Evolutionary conservation across 1,140 invertebrate species (phyloP).

Genomic region (Cotesia glomerata): DNA sequence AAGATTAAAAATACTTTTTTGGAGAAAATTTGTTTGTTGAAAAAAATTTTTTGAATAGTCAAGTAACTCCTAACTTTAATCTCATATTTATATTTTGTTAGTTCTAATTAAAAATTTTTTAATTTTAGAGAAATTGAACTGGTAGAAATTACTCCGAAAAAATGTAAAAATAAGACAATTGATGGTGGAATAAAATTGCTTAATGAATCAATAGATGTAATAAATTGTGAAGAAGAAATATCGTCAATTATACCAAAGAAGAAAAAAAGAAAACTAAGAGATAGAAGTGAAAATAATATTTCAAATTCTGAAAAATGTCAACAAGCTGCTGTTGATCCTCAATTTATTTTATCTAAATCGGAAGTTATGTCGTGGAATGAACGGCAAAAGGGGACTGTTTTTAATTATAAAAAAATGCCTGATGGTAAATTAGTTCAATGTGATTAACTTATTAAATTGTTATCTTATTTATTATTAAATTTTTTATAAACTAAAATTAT

Average conservation of each 20-base stretch:
- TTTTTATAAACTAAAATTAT: no score
- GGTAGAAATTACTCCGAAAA: slow-evolving; percentile 5
- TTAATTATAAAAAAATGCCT: slow-evolving; percentile 48
- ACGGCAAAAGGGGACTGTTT: slow-evolving; percentile 41
- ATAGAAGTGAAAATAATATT: slow-evolving; percentile 16
- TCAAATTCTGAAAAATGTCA: slow-evolving; percentile 36
- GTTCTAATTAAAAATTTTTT: slow-evolving; percentile 9
- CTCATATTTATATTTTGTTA: neutral
- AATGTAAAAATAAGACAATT: slow-evolving; percentile 2
- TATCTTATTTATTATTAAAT: no score
- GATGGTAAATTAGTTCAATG: slow-evolving; percentile 44
- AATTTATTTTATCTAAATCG: slow-evolving; percentile 43
- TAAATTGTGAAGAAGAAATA: slow-evolving; percentile 24
- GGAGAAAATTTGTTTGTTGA: no score
- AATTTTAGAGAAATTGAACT: slow-evolving; percentile 31
- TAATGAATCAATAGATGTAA: slow-evolving; percentile 33
- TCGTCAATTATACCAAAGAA: neutral
- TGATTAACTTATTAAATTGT: no score
- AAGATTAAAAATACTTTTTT: no score
- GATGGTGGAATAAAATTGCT: slow-evolving; percentile 45
- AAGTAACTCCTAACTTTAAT: no score
- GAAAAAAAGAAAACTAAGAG: slow-evolving; percentile 26
- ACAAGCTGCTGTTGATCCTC: slow-evolving; percentile 42
- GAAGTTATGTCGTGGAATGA: slow-evolving; percentile 45
- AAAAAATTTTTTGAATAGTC: no score